Conservation (phyloP, 2,797 vertebrate genomes). For the Chiloscyllium punctatum region DNA sequence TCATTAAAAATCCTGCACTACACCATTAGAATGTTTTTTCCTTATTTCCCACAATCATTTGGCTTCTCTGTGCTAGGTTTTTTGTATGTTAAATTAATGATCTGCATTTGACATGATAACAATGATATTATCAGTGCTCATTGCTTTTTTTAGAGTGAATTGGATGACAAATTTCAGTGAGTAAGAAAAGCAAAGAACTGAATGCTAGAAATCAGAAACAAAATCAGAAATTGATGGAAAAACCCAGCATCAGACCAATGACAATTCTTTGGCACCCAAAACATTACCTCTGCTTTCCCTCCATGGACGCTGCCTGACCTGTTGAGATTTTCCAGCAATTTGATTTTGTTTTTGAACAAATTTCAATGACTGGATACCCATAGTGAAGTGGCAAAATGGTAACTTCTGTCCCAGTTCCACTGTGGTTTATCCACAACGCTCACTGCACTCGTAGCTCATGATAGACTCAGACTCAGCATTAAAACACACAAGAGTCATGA, state of each 20-base stretch:
- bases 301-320: too few species aligned
- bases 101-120: not conserved
- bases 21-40: not conserved
- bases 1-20: not conserved
- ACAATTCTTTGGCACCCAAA: too few species aligned
- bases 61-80: not conserved
- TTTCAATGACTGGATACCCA: not conserved
- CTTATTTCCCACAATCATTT: not conserved
- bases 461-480: not conserved
- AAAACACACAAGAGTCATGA: not conserved
- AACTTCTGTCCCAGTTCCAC: not conserved
- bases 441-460: not conserved
- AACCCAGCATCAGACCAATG: too few species aligned
- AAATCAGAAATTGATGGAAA: too few species aligned
- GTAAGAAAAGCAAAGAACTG: too few species aligned
- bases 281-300: too few species aligned
- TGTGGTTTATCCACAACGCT: not conserved
- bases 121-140: not conserved
- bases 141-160: not conserved
- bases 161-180: not conserved
- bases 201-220: too few species aligned
- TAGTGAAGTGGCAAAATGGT: not conserved
- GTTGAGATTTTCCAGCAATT: too few species aligned
- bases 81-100: not conserved
- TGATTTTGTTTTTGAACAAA: too few species aligned